Base-by-base conservation (phyloP, 2,113 vertebrate species). In the Pseudois nayaur region DNA sequence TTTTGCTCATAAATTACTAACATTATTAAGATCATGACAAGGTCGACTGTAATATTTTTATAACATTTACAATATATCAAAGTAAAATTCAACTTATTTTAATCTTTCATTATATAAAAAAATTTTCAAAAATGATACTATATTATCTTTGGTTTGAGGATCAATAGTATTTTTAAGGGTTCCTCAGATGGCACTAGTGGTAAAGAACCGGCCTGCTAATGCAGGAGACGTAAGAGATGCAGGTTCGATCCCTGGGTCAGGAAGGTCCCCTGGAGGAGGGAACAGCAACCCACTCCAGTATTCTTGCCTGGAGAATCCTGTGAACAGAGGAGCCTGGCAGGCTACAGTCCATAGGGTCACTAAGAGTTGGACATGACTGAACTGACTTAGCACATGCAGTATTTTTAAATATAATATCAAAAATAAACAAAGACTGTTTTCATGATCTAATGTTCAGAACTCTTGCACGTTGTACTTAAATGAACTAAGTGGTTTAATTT, bases 401-500 rank as follows among this genome's bases (percentile, higher is more conserved):
- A 52, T 93, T 93, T 95, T 91, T 67, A 93, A 96, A 93, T 8
- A 79, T 1, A 52, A 50, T 64, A 67, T 93, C 55, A 87, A 97
- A 95, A 97, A n/a, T 6, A 83, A 59, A 67, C 33, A 81, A 84
- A 84, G 57, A 82, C 14, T 2, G 29, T 33, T 96, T 89, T 83
- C 45, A 76, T 19, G 29, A 83, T n/a, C 83, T 94, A 94, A 89
- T 54, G 59, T 40, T 97, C 40, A 92, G 52, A 96, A 94, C 90
- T 95, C 64, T 92, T 67, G 54, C 3, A 96, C 54, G 92, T 78
- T 84, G 10, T 52, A 97, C 84, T 81, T 82, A 89, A 43, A 27
- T 57, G 93, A 96, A 94, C 60, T 81, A 88, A 90, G 50, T 8
- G 3, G 8, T 59, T 96, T 96, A 81, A 90, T 95, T 93, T 93